Base-by-base conservation (phyloP, 2,113 vertebrate species). In the Serilophus lunatus region DNA sequence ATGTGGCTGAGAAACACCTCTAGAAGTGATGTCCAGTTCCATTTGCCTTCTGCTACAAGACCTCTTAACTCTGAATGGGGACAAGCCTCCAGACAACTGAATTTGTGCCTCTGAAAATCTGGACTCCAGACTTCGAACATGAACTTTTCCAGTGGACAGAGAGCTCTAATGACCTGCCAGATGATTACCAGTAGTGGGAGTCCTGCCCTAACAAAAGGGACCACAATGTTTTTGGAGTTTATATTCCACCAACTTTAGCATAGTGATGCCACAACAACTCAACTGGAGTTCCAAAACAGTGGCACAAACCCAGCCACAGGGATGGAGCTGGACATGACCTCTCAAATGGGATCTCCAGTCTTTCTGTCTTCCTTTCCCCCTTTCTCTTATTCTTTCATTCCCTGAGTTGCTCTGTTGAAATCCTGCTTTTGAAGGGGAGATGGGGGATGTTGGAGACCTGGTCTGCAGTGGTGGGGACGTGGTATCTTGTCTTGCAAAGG, bases 111-210 rank as follows among this genome's bases (percentile, higher is more conserved):
- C 53, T 61, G 40, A 49, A 23, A 8, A 36, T 42, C 9, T 50
- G 33, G 38, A 36, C 40, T 80, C 63, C 35, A 70, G 56, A n/a
- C 31, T 28, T 38, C 1, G 19, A 40, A 31, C 1, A 2, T 8
- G 71, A 80, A 31, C 57, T 28, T 63, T 82, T 79, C 59, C 33
- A 38, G 50, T 54, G 64, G 68, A 90, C 24, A 78, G 42, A 45
- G 31, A 59, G 64, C 60, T 75, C 76, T 92, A 81, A 86, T 60
- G 93, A 88, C 79, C 72, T 94, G 94, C 64, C 76, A 90, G 72
- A 83, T 63, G 22, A 90, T 96, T 94, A 78, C 94, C 94, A 96
- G 96, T 70, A 96, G 92, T 96, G 93, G 90, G 94, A 97, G 96
- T 94, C 88, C 94, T 96, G 90, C 79, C 38, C 88, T 90, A 88